Evolutionary conservation across 64 coral and sea anemone species (phyloP).

Genomic region (Astreopora myriophthalma): DNA sequence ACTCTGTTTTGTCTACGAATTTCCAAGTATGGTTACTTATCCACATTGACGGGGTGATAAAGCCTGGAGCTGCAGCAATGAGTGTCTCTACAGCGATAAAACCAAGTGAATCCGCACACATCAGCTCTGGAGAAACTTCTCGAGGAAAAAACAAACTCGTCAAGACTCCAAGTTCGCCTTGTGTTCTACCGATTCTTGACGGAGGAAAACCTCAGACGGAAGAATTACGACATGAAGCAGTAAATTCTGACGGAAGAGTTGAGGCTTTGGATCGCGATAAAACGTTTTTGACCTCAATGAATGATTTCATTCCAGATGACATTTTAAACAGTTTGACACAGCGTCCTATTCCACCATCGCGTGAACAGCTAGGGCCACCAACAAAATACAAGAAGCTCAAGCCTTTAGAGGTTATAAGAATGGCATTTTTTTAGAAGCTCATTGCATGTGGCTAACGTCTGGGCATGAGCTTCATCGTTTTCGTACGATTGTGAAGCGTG

Average conservation of each 20-base stretch:
- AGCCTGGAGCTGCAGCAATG: not conserved
- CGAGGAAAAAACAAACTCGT: slow-evolving; percentile 49
- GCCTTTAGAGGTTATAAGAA: slow-evolving; percentile 70
- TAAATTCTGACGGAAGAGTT: not conserved
- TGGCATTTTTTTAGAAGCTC: not conserved
- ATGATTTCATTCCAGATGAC: slow-evolving; percentile 96
- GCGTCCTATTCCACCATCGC: slow-evolving; percentile 74
- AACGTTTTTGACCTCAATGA: slow-evolving; percentile 81
- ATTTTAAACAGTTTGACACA: slow-evolving; percentile 98
- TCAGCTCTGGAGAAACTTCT: slow-evolving; percentile 18
- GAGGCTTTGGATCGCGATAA: slow-evolving; percentile 55
- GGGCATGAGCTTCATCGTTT: too few species aligned
- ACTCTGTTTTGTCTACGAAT: not conserved
- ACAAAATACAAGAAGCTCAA: slow-evolving; percentile 81
- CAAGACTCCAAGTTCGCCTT: slow-evolving; percentile 76
- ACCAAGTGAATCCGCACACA: slow-evolving; percentile 33
- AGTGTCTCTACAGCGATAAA: slow-evolving; percentile 60
- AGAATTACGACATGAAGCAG: slow-evolving; percentile 10
- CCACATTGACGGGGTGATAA: not conserved
- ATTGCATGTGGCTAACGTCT: too few species aligned
- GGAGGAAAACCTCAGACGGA: slow-evolving; percentile 32
- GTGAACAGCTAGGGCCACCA: slow-evolving; percentile 84
- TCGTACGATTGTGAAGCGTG: too few species aligned
- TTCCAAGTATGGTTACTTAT: not conserved
- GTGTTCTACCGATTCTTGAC: slow-evolving; percentile 84